Evolutionary conservation across 53 echinoderm and acorn worm genomes (phyloP), one percentile per base, ranked within the genome.

Genomic region (Temnopleurus reevesii): DNA sequence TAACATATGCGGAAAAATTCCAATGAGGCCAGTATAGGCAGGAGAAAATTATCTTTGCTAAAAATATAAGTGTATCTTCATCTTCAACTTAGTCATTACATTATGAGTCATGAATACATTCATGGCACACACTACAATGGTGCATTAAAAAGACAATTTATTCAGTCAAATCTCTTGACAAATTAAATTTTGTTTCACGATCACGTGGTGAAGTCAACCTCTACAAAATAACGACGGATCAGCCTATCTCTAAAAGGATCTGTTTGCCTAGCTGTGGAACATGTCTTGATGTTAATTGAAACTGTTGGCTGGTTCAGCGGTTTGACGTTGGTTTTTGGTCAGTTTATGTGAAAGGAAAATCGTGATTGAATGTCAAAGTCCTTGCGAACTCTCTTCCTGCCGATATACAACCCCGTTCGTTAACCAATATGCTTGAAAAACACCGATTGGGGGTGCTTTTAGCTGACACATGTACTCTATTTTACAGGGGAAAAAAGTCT

Each of bases 291-390:
- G 71, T 71, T 71, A 71, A 71, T 71, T 23, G 41, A 71, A 71
- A n/a, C 41, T 71, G 38, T 71, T 71, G 3, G 71, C 9, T 7
- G 71, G 71, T 71, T 43, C 71, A 41, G 41, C 71, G 41, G 71
- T 38, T 41, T 71, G 71, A 71, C 71, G 71, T 41, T 71, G 38
- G n/a, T n/a, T 7, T 71, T 71, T 71, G 71, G 41, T 41, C 41
- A 23, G 71, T 71, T 71, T 71, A 23, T 71, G 71, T 23, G 71
- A 71, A 6, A 6, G 43, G 41, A 19, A 41, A 71, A 21, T 71
- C 71, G 41, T 23, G 41, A n/a, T 8, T n/a, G 19, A 71, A 71
- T 71, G 71, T 71, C 71, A 71, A 71, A 71, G 71, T 71, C 71
- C 71, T 71, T 2, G 10, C 23, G 38, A 30, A 38, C 71, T 63